Base-by-base conservation (phyloP, 2,113 vertebrate species). In the Triplophysa rosa region DNA sequence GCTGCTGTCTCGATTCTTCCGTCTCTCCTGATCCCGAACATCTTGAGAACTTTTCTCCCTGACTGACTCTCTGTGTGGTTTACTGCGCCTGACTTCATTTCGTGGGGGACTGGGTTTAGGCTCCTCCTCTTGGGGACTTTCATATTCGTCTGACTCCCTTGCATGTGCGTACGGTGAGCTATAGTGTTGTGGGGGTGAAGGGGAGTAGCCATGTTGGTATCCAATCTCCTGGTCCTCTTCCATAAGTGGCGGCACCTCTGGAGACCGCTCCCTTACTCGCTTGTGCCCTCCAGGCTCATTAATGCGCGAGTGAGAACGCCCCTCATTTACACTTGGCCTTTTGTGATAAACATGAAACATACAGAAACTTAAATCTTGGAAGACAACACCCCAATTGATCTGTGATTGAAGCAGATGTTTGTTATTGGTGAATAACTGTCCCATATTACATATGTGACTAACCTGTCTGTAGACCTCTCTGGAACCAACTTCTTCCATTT, bases 401-500 rank as follows among this genome's bases (percentile, higher is more conserved):
- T 45, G 42, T 5, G 9, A 2, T 45, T 45, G 42, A 45, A 45
- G 42, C 11, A 14, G 24, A 71, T 11, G 26, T 56, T 29, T 29
- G 40, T 33, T 63, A 52, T 64, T 21, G 64, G 24, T 54, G 29
- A 52, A 70, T n/a, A n/a, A 12, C 7, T 70, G 13, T 49, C 19
- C 10, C 17, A 19, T 49, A 26, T 61, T 59, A 29, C 9, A 49
- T n/a, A 72, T 10, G 58, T 26, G 23, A 2, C 64, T 88, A 87
- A 99, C 98, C 95, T 91, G 54, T 96, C 96, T 33, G 87, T 75
- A 82, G 95, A 91, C 49, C 0, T 77, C 24, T 95, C 94, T 13
- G 96, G 91, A 84, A 99, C 96, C 77, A 99, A 90, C 84, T 96
- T 98, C 93, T 99, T 99, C 98, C 98, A 99, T 87, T 95, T 94